These are phyloP conservation scores for Heterocephalus glaber DNA, from an alignment of 2,113 vertebrate genomes.

Conservation along the genomic window DNA sequence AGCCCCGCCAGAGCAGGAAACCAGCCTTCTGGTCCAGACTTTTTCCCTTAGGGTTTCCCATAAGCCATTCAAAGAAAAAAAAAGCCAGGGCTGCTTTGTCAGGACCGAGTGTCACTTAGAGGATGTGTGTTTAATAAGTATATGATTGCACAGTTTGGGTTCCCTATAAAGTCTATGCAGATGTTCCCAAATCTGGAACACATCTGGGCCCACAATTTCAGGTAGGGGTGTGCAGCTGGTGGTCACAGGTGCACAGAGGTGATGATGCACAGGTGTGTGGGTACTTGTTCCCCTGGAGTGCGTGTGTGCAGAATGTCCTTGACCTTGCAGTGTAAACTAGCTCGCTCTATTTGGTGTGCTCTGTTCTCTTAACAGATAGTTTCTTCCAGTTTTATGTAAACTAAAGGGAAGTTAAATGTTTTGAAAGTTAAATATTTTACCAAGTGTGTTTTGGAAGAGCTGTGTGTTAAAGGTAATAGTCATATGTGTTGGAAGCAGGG, in stretches of 20 bases:
- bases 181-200: not conserved
- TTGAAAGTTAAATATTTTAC: not conserved
- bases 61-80: not conserved
- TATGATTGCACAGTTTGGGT: not conserved
- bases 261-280: not conserved
- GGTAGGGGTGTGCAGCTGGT: not conserved
- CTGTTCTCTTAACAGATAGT: not conserved
- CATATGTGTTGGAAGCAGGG: not conserved
- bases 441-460: not conserved
- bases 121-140: not conserved
- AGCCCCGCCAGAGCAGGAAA: not conserved
- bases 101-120: not conserved
- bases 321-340: not conserved
- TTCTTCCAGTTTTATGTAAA: not conserved
- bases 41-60: not conserved
- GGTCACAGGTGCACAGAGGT: not conserved
- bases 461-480: not conserved
- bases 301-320: not conserved
- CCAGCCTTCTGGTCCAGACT: not conserved
- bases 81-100: not conserved
- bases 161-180: not conserved
- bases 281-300: not conserved
- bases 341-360: not conserved
- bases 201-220: not conserved
- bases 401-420: not conserved